Evolutionary conservation across 2,888 invertebrate genomes (phyloP).

Genomic region (Drosophila ustulata): DNA sequence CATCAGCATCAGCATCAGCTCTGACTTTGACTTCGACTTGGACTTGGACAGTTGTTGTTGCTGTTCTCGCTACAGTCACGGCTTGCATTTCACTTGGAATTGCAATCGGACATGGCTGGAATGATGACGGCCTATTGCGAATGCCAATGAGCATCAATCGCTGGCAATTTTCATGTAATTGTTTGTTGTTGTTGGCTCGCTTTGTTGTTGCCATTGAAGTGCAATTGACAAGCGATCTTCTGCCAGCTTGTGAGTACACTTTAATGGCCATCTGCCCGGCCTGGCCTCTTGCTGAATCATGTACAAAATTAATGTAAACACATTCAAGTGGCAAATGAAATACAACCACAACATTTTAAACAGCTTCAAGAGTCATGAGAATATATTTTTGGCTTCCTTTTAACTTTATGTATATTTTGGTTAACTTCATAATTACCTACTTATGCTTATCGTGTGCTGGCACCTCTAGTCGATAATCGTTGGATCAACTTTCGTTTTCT

Average conservation of each 20-base stretch:
- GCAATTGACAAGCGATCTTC: slow-evolving; percentile 61
- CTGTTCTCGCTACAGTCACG: slow-evolving; percentile 61
- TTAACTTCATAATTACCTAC: slow-evolving; percentile 6
- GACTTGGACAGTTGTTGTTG: slow-evolving; percentile 24
- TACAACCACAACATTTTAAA: neutral
- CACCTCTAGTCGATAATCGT: slow-evolving; percentile 20
- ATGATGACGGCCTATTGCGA: slow-evolving; percentile 69
- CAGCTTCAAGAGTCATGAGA: neutral
- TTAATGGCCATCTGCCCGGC: slow-evolving; percentile 48
- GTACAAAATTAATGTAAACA: slow-evolving; percentile 28
- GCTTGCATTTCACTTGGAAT: slow-evolving; percentile 67
- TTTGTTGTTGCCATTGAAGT: slow-evolving; percentile 48
- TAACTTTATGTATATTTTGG: neutral
- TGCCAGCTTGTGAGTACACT: slow-evolving; percentile 40
- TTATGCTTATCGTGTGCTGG: slow-evolving; percentile 11
- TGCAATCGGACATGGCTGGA: slow-evolving; percentile 52
- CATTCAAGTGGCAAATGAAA: slow-evolving; percentile 9
- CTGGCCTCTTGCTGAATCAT: slow-evolving; percentile 44
- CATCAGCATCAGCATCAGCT: slow-evolving; percentile 55
- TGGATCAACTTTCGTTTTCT: slow-evolving; percentile 57
- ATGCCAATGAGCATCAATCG: slow-evolving; percentile 77
- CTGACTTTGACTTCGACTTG: slow-evolving; percentile 44
- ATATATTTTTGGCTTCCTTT: neutral
- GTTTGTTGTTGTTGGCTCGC: slow-evolving; percentile 62
- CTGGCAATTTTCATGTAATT: slow-evolving; percentile 80